Percentiles rank a stretch among this genome's conserved stretches.
These are phyloP conservation scores for Limnephilus marmoratus DNA, from an alignment of 2,888 invertebrate genomes.

Conservation along the genomic window DNA sequence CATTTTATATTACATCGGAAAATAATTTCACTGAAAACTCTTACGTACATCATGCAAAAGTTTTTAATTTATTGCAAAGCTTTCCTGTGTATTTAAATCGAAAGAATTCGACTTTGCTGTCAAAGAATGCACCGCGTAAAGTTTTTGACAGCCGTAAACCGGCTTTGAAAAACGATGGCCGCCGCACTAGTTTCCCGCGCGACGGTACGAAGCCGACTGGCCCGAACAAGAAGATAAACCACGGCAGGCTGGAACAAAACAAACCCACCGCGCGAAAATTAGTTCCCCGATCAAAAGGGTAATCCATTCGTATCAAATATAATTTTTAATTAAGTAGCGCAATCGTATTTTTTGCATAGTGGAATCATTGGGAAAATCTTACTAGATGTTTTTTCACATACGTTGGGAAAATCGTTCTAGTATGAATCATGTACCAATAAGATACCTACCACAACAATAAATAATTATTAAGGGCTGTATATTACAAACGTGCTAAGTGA, in stretches of 20 bases:
- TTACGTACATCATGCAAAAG: background rate
- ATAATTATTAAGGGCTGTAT: no score
- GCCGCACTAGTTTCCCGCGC: background rate
- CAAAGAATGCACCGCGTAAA: slow-evolving; percentile 46
- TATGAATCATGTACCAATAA: background rate
- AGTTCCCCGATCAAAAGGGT: background rate
- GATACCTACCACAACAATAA: background rate
- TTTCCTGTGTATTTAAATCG: background rate
- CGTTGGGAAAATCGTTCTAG: background rate
- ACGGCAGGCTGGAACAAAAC: background rate
- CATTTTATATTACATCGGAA: background rate
- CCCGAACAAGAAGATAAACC: background rate
- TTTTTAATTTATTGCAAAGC: background rate
- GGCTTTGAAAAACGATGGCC: background rate
- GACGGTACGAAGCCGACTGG: slow-evolving; percentile 5
- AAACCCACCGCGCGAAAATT: background rate
- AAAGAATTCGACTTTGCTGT: background rate
- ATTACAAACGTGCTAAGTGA: no score
- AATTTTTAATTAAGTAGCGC: background rate
- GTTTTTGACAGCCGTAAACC: slow-evolving; percentile 46
- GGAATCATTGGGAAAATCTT: background rate
- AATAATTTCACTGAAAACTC: background rate
- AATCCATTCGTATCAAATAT: background rate
- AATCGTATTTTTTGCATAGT: background rate
- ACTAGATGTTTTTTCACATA: background rate